Evolutionary conservation across 92 coral and sea anemone genomes (phyloP).

Genomic region (Porites lobata): DNA sequence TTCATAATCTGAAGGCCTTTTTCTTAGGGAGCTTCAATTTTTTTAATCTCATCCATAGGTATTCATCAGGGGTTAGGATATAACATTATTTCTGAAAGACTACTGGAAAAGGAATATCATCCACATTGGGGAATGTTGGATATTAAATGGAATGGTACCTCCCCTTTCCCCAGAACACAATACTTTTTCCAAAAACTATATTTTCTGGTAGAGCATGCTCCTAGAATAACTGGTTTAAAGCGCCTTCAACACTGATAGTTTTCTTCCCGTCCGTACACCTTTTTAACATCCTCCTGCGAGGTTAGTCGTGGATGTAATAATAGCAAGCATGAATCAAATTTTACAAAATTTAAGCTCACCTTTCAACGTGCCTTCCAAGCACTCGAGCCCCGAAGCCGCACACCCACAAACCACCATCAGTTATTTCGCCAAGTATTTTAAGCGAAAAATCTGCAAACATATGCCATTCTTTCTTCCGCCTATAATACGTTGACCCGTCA

Average conservation of each 20-base stretch:
- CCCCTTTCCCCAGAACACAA: background rate
- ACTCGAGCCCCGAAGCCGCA: background rate
- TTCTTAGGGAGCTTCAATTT: too few species aligned
- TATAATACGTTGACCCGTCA: background rate
- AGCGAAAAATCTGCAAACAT: constrained; percentile 1
- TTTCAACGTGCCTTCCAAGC: constrained; percentile 9
- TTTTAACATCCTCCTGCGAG: too few species aligned
- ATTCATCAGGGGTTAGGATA: too few species aligned
- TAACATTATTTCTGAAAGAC: background rate
- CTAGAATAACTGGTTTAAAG: too few species aligned
- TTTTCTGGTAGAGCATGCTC: too few species aligned
- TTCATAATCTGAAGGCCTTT: too few species aligned
- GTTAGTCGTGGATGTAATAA: too few species aligned
- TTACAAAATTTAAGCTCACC: background rate
- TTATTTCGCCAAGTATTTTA: background rate
- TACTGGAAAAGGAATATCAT: background rate
- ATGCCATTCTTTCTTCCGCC: background rate
- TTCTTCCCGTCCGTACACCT: too few species aligned
- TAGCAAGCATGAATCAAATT: too few species aligned
- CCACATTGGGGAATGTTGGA: background rate
- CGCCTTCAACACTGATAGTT: too few species aligned
- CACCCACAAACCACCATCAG: constrained; percentile 1
- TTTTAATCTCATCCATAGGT: too few species aligned
- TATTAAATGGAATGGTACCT: background rate
- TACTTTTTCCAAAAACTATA: too few species aligned